These are phyloP conservation scores for Lepus oiostolus DNA, from an alignment of 2,797 vertebrate species.

Conservation along the genomic window DNA sequence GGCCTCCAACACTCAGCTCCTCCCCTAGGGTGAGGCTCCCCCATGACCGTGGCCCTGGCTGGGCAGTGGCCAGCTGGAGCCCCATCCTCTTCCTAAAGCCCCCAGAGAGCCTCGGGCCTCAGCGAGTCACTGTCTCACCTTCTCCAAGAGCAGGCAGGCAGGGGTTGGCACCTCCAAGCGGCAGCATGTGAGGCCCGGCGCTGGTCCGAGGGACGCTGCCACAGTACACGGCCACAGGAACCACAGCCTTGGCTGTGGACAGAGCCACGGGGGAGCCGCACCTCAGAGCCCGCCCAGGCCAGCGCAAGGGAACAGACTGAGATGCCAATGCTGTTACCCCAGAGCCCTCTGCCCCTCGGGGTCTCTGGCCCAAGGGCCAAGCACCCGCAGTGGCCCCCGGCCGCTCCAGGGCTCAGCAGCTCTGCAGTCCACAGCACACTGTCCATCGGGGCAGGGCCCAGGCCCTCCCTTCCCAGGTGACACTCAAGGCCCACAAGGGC, in stretches of 20 bases:
- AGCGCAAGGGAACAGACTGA: neutral
- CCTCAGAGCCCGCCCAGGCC: neutral
- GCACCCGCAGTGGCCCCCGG: neutral
- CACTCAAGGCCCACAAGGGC: neutral
- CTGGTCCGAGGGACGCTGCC: conserved; percentile 50
- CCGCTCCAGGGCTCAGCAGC: neutral
- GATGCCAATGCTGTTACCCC: fast-evolving
- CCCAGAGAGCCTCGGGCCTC: neutral
- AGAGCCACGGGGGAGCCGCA: neutral
- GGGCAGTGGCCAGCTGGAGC: neutral
- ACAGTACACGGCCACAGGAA: conserved; percentile 63
- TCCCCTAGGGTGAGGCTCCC: neutral
- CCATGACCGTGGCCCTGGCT: neutral
- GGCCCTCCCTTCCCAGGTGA: neutral
- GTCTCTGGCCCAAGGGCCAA: neutral
- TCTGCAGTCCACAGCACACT: neutral
- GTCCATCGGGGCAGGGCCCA: neutral
- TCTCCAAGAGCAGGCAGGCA: conserved; percentile 63
- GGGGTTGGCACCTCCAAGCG: neutral
- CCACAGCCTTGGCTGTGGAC: conserved; percentile 67
- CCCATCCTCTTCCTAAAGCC: neutral
- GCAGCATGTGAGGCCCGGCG: neutral
- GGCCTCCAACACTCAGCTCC: too few relatives aligned
- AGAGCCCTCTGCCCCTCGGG: fast-evolving
- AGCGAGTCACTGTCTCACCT: conserved; percentile 69